Conservation (phyloP, 1,140 invertebrate genomes). For the Drosophila asahinai region DNA sequence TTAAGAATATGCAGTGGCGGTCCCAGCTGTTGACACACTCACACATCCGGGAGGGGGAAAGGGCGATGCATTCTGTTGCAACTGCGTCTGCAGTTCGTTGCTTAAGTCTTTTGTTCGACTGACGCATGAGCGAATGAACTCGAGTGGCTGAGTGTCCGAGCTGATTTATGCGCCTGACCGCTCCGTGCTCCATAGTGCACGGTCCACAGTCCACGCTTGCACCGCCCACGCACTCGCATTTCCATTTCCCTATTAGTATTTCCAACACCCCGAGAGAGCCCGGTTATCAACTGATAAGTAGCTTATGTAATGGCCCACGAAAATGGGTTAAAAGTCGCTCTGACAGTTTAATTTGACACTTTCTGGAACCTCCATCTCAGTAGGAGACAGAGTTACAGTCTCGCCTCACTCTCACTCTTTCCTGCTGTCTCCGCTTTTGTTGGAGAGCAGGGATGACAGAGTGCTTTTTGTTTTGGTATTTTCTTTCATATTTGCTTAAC, state of each 20-base stretch:
- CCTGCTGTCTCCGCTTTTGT: slow-evolving; percentile 37
- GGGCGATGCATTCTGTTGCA: slow-evolving; percentile 72
- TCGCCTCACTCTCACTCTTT: slow-evolving; percentile 28
- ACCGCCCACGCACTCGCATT: slow-evolving; percentile 66
- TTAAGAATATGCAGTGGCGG: slow-evolving; percentile 63
- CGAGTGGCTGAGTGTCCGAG: slow-evolving; percentile 59
- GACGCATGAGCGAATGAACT: slow-evolving; percentile 73
- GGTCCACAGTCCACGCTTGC: slow-evolving; percentile 18
- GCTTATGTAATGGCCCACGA: slow-evolving; percentile 75
- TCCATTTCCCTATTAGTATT: slow-evolving; percentile 64
- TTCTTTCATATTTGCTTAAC: slow-evolving; percentile 75
- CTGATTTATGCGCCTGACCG: slow-evolving; percentile 79
- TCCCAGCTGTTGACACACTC: slow-evolving; percentile 69
- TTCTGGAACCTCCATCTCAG: slow-evolving; percentile 40
- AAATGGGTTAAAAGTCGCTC: slow-evolving; percentile 77
- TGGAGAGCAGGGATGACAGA: slow-evolving; percentile 61
- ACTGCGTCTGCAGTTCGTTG: slow-evolving; percentile 68
- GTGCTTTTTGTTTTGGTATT: slow-evolving; percentile 74
- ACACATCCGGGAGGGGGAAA: slow-evolving; percentile 5
- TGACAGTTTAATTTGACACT: slow-evolving; percentile 83
- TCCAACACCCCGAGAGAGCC: slow-evolving; percentile 53
- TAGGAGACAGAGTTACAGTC: background rate
- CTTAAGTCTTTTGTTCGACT: slow-evolving; percentile 78
- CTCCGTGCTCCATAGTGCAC: slow-evolving; percentile 44
- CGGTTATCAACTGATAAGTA: slow-evolving; percentile 82